A percentile compares a stretch with the other conserved stretches of the same genome.
Evolutionary conservation across 1,140 invertebrate species (phyloP).

Genomic region (Eumeta japonica): DNA sequence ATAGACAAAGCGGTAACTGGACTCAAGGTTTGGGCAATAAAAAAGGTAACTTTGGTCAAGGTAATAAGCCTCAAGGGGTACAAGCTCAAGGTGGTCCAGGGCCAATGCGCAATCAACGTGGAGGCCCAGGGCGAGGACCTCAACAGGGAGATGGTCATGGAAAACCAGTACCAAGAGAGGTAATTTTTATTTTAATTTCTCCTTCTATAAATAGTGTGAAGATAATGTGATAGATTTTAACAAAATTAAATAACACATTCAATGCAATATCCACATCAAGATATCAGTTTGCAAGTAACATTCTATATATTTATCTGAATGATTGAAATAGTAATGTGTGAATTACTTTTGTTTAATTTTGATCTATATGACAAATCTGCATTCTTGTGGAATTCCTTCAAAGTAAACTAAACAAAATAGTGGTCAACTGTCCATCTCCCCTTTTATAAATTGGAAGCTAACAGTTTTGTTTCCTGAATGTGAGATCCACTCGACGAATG

Average conservation of each 20-base stretch:
- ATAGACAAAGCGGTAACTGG: conserved; percentile 15
- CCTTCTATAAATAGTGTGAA: neutral
- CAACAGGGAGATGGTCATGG: conserved; percentile 15
- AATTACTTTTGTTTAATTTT: too few species aligned
- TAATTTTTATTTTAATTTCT: conserved; percentile 17
- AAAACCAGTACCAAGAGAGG: conserved; percentile 37
- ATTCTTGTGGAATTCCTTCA: too few species aligned
- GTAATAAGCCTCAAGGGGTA: neutral
- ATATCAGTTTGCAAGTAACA: too few species aligned
- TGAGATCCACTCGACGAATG: too few species aligned
- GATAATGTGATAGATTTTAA: neutral
- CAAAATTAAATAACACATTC: neutral
- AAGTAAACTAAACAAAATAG: too few species aligned
- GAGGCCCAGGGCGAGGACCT: conserved; percentile 19
- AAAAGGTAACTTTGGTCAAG: conserved; percentile 20
- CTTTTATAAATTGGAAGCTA: too few species aligned
- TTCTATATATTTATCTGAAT: too few species aligned
- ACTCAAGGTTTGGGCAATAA: conserved; percentile 3
- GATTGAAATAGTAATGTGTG: too few species aligned
- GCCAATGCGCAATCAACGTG: conserved; percentile 23
- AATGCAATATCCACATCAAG: neutral
- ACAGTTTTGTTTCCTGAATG: too few species aligned
- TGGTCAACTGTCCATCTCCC: too few species aligned
- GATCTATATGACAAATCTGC: too few species aligned
- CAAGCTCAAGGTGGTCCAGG: conserved; percentile 12